These are phyloP conservation scores for Himalopsyche tibetana DNA, from an alignment of 2,888 invertebrate species.

Conservation along the genomic window DNA sequence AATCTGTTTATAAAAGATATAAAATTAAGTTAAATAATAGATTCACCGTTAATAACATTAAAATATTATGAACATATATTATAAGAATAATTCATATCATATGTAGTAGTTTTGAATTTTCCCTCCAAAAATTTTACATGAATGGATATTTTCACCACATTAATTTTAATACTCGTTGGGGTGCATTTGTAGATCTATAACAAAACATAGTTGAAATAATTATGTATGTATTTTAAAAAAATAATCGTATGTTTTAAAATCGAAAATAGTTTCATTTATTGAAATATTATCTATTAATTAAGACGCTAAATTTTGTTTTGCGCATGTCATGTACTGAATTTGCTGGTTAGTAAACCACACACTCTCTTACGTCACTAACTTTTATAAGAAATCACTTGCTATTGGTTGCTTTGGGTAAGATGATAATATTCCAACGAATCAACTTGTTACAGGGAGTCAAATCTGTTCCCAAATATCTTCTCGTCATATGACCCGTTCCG, in stretches of 20 bases:
- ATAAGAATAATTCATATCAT: no score
- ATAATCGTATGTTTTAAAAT: not conserved
- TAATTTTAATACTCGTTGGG: not conserved
- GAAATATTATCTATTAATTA: slow-evolving; percentile 44
- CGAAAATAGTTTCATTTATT: not conserved
- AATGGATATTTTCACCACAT: not conserved
- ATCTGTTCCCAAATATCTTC: slow-evolving; percentile 75
- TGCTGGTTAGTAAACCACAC: slow-evolving; percentile 78
- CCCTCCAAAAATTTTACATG: not conserved
- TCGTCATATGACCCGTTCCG: slow-evolving; percentile 89
- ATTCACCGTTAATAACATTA: no score
- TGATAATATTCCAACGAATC: slow-evolving; percentile 66
- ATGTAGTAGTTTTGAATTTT: not conserved
- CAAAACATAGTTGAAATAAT: not conserved
- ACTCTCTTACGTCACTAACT: slow-evolving; percentile 77
- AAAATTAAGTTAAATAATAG: no score
- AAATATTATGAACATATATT: no score
- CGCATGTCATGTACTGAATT: slow-evolving; percentile 73
- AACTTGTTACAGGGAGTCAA: slow-evolving; percentile 74
- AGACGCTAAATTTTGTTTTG: slow-evolving; percentile 65
- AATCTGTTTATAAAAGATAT: no score
- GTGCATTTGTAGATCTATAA: not conserved
- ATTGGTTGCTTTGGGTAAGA: slow-evolving; percentile 72
- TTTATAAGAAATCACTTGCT: slow-evolving; percentile 72
- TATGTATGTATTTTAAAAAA: not conserved